Evolutionary conservation across 2,888 invertebrate species (phyloP).

Genomic region (Blomia tropicalis): DNA sequence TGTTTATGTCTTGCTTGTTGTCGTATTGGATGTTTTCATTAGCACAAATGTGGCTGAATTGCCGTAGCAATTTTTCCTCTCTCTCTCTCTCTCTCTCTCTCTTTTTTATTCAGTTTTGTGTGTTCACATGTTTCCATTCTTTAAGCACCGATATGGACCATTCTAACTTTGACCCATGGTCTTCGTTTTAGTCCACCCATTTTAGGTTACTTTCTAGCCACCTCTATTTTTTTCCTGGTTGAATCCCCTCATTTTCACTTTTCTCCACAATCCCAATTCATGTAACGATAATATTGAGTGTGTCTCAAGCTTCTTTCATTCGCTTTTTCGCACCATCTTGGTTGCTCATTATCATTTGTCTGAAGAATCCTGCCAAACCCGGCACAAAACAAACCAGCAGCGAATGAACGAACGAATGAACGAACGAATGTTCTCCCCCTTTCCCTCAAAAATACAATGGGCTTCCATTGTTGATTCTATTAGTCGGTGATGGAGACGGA

Average conservation of each 20-base stretch:
- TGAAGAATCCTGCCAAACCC: no score
- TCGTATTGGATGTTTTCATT: constrained; percentile 9
- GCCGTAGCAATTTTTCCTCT: not conserved
- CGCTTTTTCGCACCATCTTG: not conserved
- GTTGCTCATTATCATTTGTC: constrained; percentile 14
- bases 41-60: constrained; percentile 1
- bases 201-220: no score
- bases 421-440: no score
- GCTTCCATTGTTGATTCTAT: constrained; percentile 13
- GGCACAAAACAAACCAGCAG: no score
- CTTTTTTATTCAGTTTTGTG: not conserved
- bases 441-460: no score
- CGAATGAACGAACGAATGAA: no score
- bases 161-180: not conserved
- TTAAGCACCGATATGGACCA: not conserved
- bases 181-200: not conserved
- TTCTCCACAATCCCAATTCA: no score
- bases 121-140: not conserved
- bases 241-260: no score
- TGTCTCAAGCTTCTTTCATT: not conserved
- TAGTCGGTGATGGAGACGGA: constrained; percentile 3
- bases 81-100: not conserved
- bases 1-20: constrained; percentile 10
- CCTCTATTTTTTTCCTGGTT: no score
- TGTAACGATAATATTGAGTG: no score